Base-by-base conservation (phyloP, 1,140 invertebrate species). In the Drosophila novamexicana region DNA sequence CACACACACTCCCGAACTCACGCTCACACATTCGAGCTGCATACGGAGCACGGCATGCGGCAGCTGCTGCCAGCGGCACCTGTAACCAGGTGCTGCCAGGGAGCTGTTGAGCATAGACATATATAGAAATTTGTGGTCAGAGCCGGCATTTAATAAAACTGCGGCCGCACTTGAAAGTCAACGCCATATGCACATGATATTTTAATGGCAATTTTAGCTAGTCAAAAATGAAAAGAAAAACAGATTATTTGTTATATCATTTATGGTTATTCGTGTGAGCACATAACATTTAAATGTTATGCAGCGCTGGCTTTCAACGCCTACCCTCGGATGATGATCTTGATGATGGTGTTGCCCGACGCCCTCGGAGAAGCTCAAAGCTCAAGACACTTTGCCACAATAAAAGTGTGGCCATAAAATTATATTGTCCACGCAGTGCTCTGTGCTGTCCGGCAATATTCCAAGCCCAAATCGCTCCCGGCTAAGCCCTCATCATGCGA, bases 281-380 rank as follows among this genome's bases (percentile, higher is more conserved):
- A 74, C 53, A 88, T 89, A 89, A 88, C 65, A 88, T 89, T 88
- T 89, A 89, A 88, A 88, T 88, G 79, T 88, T 64, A 89, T 89
- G 80, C 59, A 62, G 47, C 53, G 40, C 45, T 58, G 44, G 57
- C 77, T 75, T 80, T 88, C 84, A 89, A 84, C 73, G 77, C 84
- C 84, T 78, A 44, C 49, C 68, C 74, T 56, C 42, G 42, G 40
- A 39, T 16, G 67, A 67, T 54, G 57, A 68, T 62, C 53, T 49
- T 54, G 72, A 45, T 66, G 64, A 44, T 75, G 69, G 47, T 73
- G 72, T 73, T 74, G 81, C 49, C 42, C 22, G 22, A 29, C 22
- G 4, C 22, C 22, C 9, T 9, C n/a, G 18, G 10, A 44, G 53
- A 12, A 44, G 53, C 69, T 54, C 52, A 62, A 52, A 63, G 66